Percentiles rank a stretch among this genome's conserved stretches.
These are phyloP conservation scores for Gymnoscelis rufifasciata DNA, from an alignment of 2,888 invertebrate genomes.

Conservation along the genomic window DNA sequence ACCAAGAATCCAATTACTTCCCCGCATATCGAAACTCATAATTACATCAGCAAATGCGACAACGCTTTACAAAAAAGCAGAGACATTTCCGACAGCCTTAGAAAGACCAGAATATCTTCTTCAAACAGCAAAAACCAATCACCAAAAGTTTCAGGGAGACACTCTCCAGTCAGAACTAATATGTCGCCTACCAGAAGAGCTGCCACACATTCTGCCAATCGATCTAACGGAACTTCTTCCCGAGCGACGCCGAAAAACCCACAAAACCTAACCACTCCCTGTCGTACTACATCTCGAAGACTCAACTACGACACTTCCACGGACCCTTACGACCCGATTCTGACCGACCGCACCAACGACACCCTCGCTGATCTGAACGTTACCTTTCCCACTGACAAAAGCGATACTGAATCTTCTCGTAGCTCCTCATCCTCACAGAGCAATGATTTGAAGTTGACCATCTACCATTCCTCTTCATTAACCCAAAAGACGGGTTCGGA, in stretches of 20 bases:
- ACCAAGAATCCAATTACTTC: conserved; percentile 44
- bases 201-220: not conserved
- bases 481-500: conserved; percentile 31
- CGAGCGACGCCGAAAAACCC: not conserved
- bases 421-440: conserved; percentile 20
- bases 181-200: not conserved
- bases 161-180: conserved; percentile 41
- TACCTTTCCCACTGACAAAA: conserved; percentile 68
- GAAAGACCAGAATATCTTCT: conserved; percentile 34
- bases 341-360: conserved; percentile 72
- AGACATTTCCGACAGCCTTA: conserved; percentile 55
- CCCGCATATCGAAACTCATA: conserved; percentile 56
- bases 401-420: conserved; percentile 39
- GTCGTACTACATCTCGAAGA: conserved; percentile 43
- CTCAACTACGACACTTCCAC: conserved; percentile 60
- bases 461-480: conserved; percentile 20
- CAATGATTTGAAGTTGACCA: conserved; percentile 31
- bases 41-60: conserved; percentile 57
- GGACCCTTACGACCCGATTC: conserved; percentile 55
- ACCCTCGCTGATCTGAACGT: conserved; percentile 71
- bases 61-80: conserved; percentile 58
- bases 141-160: conserved; percentile 36
- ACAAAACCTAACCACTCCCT: conserved; percentile 33
- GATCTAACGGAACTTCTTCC: not conserved
- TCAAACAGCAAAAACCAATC: conserved; percentile 31